Conservation (phyloP, 2,888 invertebrate genomes). For the Linnaemya tessellans region DNA sequence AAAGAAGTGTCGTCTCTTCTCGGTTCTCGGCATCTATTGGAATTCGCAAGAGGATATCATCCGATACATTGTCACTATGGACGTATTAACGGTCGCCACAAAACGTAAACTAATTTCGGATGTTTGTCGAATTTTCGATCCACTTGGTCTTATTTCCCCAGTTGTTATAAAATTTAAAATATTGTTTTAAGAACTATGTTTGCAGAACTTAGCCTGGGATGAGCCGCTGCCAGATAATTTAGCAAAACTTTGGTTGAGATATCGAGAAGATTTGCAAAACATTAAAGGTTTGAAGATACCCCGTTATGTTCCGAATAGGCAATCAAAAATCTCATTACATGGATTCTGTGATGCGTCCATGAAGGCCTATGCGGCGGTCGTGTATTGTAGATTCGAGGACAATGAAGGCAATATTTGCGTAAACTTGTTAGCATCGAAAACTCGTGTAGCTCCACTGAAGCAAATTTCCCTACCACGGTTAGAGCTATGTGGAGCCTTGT, state of each 20-base stretch:
- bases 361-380: slow-evolving; percentile 42
- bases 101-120: slow-evolving; percentile 61
- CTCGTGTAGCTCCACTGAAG: slow-evolving; percentile 41
- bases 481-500: slow-evolving; percentile 32
- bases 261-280: slow-evolving; percentile 13
- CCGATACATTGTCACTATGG: slow-evolving; percentile 31
- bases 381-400: slow-evolving; percentile 11
- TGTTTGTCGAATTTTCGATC: slow-evolving; percentile 3
- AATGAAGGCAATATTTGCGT: neutral
- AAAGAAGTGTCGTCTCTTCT: slow-evolving; percentile 24
- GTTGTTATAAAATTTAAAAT: slow-evolving; percentile 63
- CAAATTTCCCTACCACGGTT: slow-evolving; percentile 20
- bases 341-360: slow-evolving; percentile 50
- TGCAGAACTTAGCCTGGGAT: slow-evolving; percentile 63
- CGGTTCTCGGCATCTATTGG: slow-evolving; percentile 57
- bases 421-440: slow-evolving; percentile 26
- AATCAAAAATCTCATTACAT: slow-evolving; percentile 15
- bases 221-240: slow-evolving; percentile 44
- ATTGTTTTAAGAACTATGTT: slow-evolving; percentile 28
- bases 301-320: neutral
- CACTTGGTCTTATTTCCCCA: slow-evolving; percentile 60
- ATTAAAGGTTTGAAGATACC: neutral
- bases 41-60: slow-evolving; percentile 53
- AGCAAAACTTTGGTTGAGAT: neutral
- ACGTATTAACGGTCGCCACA: slow-evolving; percentile 1